Conservation (phyloP, 2,888 invertebrate species). For the Megaustenia siamemsis region DNA sequence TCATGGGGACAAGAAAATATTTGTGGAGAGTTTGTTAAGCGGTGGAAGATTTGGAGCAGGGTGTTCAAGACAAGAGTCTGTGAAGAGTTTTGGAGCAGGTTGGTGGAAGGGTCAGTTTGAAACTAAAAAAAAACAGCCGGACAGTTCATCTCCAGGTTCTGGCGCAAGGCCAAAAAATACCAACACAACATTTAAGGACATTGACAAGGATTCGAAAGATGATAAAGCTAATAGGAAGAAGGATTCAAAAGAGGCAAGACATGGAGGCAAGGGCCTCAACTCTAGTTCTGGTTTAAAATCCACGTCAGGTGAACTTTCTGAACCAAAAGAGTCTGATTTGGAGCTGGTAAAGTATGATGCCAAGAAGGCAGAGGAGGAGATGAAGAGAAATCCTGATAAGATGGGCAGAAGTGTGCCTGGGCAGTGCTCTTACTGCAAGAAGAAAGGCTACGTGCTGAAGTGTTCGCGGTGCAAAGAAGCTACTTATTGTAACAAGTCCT, state of each 20-base stretch:
- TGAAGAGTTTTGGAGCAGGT: neutral
- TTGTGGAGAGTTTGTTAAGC: neutral
- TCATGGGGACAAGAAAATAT: neutral
- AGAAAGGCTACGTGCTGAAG: neutral
- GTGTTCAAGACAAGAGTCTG: neutral
- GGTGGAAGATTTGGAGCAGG: constrained; percentile 7
- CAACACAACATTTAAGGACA: neutral
- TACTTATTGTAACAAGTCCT: constrained; percentile 1
- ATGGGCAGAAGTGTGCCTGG: neutral
- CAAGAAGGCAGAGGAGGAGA: neutral
- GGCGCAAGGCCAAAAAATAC: too few relatives aligned
- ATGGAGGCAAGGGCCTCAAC: neutral
- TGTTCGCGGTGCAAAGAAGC: constrained; percentile 25
- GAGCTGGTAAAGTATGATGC: constrained; percentile 22
- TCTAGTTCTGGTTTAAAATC: neutral
- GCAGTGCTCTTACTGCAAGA: neutral
- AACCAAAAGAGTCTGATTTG: neutral
- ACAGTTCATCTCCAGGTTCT: too few relatives aligned
- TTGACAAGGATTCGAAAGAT: constrained; percentile 1
- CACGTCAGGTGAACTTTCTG: too few relatives aligned
- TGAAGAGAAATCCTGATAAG: too few relatives aligned
- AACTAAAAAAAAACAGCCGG: neutral
- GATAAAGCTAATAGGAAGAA: neutral
- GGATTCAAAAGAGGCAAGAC: neutral
- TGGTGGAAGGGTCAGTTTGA: too few relatives aligned